Base-by-base conservation (phyloP, 2,888 invertebrate genomes). In the Andrena flavipes region DNA sequence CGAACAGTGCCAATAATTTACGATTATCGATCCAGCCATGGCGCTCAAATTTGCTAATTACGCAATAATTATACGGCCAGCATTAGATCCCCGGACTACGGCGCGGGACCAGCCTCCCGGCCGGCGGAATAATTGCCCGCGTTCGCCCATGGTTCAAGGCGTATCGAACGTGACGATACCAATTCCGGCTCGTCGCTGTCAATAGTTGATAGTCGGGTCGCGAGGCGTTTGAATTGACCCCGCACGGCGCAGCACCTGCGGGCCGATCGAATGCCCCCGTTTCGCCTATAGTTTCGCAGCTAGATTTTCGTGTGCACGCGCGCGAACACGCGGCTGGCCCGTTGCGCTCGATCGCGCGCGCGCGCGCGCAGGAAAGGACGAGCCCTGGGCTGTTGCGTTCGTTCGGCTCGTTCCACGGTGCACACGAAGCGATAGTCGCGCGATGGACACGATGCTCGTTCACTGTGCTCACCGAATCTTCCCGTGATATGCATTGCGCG, bases 41-140 rank as follows among this genome's bases (percentile, higher is more conserved):
- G 88, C 88, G 90, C 89, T 91, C 90, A 91, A 92, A 92, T 92
- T 92, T 91, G 91, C 92, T 92, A 92, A 92, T 92, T 92, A 92
- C 91, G 90, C 90, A 92, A 92, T 92, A 91, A 92, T 92, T 92
- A 92, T 92, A 90, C 91, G 89, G 90, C 88, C 91, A 90, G 90
- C 90, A 90, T 92, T 91, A 90, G 91, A 90, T 88, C 82, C 83
- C 79, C 73, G n/a, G 82, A 80, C 79, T 81, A 73, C 79, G 71
- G 20, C 68, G 23, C 16, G 48, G 51, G 48, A 4, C 13, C 77
- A 26, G 56, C 75, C 68, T 26, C 1, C 29, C 6, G 10, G 30
- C 62, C 79, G 13, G 87, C 20, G 72, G 80, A 90, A 80, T 60
- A 78, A 84, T 89, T 87, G 90, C 87, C 90, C 84, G 51, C 48